phyloP scores from a whole-genome alignment of 2,797 vertebrate genomes.

The Diplodus sargus region DNA sequence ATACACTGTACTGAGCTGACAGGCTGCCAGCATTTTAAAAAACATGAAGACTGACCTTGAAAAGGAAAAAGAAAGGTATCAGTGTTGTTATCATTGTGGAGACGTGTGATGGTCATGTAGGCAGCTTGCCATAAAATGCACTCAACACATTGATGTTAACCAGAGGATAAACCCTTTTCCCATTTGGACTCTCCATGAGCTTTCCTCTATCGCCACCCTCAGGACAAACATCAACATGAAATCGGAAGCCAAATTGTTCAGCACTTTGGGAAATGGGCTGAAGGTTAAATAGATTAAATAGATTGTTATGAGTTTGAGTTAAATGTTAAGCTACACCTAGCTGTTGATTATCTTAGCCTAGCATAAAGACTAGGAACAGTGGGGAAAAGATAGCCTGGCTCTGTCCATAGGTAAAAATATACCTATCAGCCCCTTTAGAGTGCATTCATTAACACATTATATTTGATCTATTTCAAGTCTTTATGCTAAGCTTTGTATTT shows the following conservation, averaged over 20 bases:
- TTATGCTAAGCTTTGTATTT: background rate
- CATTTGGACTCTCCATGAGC: background rate
- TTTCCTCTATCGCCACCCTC: slow-evolving; percentile 34
- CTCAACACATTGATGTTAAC: slow-evolving; percentile 14
- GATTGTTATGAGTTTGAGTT: background rate
- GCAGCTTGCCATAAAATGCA: slow-evolving; percentile 22
- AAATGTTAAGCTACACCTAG: background rate
- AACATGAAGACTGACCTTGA: slow-evolving; percentile 4
- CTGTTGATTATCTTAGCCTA: slow-evolving; percentile 1
- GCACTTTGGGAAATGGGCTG: background rate
- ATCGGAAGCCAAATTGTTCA: background rate
- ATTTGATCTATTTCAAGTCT: background rate
- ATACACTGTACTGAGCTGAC: background rate
- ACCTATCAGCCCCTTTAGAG: background rate
- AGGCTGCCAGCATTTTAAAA: slow-evolving; percentile 3
- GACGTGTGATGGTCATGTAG: slow-evolving; percentile 1
- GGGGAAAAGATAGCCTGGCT: no score
- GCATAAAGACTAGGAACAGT: background rate
- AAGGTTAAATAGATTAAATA: slow-evolving; percentile 1
- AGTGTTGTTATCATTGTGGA: background rate
- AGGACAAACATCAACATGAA: slow-evolving; percentile 18
- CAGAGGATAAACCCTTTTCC: slow-evolving; percentile 14
- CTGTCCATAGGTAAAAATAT: background rate
- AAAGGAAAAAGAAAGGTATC: slow-evolving; percentile 7
- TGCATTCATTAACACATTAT: background rate